Conservation (phyloP, 2,888 invertebrate species). For the Loripinus fragilis region DNA sequence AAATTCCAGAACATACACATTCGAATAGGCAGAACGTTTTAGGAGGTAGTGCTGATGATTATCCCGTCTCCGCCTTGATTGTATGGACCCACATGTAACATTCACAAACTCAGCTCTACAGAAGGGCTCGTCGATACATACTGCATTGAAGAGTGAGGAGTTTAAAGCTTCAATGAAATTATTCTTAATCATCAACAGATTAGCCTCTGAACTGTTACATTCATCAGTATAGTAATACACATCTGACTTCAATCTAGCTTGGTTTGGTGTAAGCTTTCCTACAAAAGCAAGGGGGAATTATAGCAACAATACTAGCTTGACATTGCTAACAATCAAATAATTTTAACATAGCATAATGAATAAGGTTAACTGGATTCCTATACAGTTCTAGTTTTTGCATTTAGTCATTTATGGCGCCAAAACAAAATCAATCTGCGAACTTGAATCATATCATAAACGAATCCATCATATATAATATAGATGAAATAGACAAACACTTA, state of each 20-base stretch:
- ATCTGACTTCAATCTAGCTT: constrained; percentile 45
- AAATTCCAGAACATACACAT: constrained; percentile 34
- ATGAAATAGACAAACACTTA: no score
- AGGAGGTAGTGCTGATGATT: neutral
- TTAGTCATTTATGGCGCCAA: no score
- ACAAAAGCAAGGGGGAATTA: no score
- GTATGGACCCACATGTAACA: constrained; percentile 46
- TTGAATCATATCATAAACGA: no score
- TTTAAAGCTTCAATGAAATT: constrained; percentile 50
- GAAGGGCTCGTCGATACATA: constrained; percentile 40
- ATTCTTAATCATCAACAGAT: constrained; percentile 36
- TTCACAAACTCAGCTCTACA: constrained; percentile 46
- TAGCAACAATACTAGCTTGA: no score
- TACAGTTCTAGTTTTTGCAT: no score
- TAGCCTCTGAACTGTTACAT: constrained; percentile 42
- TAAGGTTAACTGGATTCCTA: no score
- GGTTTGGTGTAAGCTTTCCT: constrained; percentile 26
- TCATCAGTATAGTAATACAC: constrained; percentile 50
- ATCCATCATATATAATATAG: no score
- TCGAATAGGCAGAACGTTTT: neutral
- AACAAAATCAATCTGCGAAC: no score
- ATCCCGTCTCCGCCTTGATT: constrained; percentile 30
- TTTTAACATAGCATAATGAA: no score
- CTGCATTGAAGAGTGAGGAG: constrained; percentile 30
- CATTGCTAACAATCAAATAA: no score